A percentile compares a stretch with the other conserved stretches of the same genome.
Evolutionary conservation across 2,888 invertebrate genomes (phyloP).

Genomic region (Synergus japonicus): DNA sequence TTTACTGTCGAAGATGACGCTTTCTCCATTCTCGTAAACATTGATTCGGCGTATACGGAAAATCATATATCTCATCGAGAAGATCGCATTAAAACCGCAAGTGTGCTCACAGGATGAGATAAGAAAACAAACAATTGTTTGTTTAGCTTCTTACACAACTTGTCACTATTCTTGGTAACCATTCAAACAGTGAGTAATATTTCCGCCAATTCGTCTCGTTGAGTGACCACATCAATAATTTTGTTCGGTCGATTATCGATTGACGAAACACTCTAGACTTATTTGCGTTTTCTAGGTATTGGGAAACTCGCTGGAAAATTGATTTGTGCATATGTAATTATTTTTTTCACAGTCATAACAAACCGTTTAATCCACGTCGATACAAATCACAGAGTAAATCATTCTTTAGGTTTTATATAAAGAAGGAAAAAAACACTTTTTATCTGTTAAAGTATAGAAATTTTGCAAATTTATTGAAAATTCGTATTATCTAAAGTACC

Average conservation of each 20-base stretch:
- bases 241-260: neutral
- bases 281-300: neutral
- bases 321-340: neutral
- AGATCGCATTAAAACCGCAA: neutral
- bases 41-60: neutral
- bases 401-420: neutral
- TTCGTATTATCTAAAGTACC: too few species aligned
- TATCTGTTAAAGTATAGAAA: neutral
- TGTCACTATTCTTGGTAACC: slow-evolving; percentile 1
- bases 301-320: neutral
- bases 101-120: neutral
- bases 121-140: slow-evolving; percentile 11
- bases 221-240: neutral
- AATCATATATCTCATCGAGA: neutral
- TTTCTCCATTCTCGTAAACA: neutral
- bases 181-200: neutral
- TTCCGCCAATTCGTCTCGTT: neutral
- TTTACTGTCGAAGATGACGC: neutral
- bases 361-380: neutral
- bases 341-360: neutral
- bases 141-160: slow-evolving; percentile 15
- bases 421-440: neutral
- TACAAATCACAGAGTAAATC: neutral
- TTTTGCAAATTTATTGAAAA: neutral
- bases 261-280: neutral